Conservation (phyloP, 1,140 invertebrate genomes). For the Philotrypesis tridentata region DNA sequence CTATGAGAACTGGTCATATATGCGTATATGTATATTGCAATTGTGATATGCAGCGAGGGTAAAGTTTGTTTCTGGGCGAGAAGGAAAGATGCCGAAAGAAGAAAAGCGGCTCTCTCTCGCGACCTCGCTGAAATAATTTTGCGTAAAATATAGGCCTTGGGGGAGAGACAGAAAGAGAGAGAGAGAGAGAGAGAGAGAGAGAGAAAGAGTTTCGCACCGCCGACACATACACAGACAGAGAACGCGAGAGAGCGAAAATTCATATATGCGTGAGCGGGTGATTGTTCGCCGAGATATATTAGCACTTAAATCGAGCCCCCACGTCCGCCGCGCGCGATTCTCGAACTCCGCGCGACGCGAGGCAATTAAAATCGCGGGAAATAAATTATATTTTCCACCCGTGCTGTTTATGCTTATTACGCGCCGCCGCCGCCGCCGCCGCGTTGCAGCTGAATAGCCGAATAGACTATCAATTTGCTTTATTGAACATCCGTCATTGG, state of each 20-base stretch:
- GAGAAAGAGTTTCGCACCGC: neutral
- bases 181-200: neutral
- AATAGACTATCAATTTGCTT: neutral
- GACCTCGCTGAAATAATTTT: slow-evolving; percentile 6
- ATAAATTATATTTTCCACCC: neutral
- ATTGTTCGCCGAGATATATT: slow-evolving; percentile 22
- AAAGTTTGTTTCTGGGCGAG: neutral
- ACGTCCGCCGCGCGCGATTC: neutral
- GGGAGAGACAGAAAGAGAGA: neutral
- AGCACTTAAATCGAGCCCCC: slow-evolving; percentile 13
- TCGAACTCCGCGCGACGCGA: neutral
- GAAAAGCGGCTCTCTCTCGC: neutral
- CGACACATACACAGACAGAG: no score
- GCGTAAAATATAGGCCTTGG: neutral
- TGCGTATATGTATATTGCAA: no score
- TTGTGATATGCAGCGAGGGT: neutral
- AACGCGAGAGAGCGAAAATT: neutral
- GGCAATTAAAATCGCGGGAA: neutral
- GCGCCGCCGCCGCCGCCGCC: no score
- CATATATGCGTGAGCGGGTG: neutral
- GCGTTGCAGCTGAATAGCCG: neutral
- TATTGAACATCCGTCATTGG: neutral
- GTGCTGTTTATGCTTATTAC: neutral
- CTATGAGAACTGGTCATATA: no score
- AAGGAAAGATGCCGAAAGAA: neutral